These are phyloP conservation scores for Ascaphus truei DNA, from an alignment of 2,113 vertebrate genomes.

Conservation along the genomic window DNA sequence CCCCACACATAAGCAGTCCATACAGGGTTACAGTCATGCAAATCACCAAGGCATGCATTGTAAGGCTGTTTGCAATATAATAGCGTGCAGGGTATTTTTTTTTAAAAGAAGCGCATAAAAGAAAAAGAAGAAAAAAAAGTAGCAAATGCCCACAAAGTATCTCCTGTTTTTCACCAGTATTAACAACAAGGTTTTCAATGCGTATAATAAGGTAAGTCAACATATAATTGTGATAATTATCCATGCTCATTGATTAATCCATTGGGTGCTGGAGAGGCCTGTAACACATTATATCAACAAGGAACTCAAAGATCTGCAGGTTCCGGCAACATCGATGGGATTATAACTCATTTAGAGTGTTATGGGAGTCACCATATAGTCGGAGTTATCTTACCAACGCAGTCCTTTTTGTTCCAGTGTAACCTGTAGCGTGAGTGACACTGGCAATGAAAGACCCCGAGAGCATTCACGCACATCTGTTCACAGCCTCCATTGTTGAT, in stretches of 20 bases:
- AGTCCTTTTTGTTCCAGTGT: slow-evolving; percentile 98
- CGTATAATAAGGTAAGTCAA: slow-evolving; percentile 14
- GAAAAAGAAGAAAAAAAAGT: slow-evolving; percentile 62
- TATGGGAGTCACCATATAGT: slow-evolving; percentile 4
- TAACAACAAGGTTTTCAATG: slow-evolving; percentile 31
- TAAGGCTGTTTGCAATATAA: too few relatives aligned
- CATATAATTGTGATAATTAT: not conserved
- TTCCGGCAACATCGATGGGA: too few relatives aligned
- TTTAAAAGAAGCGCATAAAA: too few relatives aligned
- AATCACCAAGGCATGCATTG: too few relatives aligned
- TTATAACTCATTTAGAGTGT: too few relatives aligned
- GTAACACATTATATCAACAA: too few relatives aligned
- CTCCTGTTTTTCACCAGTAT: slow-evolving; percentile 79
- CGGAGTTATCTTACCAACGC: slow-evolving; percentile 79
- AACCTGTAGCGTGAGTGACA: slow-evolving; percentile 83
- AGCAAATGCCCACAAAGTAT: slow-evolving; percentile 79
- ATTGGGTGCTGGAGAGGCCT: too few relatives aligned
- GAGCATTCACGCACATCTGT: slow-evolving; percentile 83
- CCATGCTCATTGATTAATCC: not conserved
- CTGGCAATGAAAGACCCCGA: slow-evolving; percentile 82
- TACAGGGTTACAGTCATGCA: not conserved
- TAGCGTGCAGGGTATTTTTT: too few relatives aligned
- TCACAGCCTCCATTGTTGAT: slow-evolving; percentile 90
- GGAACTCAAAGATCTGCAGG: too few relatives aligned
- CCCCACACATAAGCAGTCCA: not conserved